These are phyloP conservation scores for Cyclura pinguis DNA, from an alignment of 2,797 vertebrate genomes.

Conservation along the genomic window DNA sequence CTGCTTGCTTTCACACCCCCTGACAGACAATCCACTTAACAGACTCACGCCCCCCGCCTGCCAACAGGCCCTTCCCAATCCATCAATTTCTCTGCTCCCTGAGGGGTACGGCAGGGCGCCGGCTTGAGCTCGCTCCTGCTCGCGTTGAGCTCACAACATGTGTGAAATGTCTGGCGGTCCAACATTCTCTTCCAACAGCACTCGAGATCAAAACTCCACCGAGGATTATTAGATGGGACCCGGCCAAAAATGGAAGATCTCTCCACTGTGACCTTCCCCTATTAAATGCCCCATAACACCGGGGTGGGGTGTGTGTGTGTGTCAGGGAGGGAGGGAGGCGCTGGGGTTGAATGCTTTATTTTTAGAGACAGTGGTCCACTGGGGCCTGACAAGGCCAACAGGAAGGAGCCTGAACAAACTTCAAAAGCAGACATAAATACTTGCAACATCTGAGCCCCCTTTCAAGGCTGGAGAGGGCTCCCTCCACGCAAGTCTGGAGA, in stretches of 20 bases:
- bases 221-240: constrained; percentile 54
- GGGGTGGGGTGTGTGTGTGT: neutral
- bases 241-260: constrained; percentile 69
- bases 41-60: neutral
- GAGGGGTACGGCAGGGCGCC: neutral
- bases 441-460: constrained; percentile 10
- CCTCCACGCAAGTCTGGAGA: constrained; percentile 40
- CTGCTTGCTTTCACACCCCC: no score
- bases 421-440: constrained; percentile 68
- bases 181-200: constrained; percentile 49
- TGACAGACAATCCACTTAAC: neutral
- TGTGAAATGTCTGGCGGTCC: constrained; percentile 59
- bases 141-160: constrained; percentile 40
- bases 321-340: neutral
- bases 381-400: constrained; percentile 57
- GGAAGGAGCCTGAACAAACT: constrained; percentile 56
- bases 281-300: constrained; percentile 58
- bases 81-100: constrained; percentile 35
- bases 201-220: constrained; percentile 42
- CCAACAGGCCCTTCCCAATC: constrained; percentile 19
- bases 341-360: constrained; percentile 69
- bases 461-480: constrained; percentile 36
- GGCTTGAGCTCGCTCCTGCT: constrained; percentile 3
- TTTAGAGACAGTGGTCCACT: constrained; percentile 64
- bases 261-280: constrained; percentile 70